Evolutionary conservation across 2,888 invertebrate genomes (phyloP), one percentile per base, ranked within the genome.

Genomic region (Lysandra coridon): DNA sequence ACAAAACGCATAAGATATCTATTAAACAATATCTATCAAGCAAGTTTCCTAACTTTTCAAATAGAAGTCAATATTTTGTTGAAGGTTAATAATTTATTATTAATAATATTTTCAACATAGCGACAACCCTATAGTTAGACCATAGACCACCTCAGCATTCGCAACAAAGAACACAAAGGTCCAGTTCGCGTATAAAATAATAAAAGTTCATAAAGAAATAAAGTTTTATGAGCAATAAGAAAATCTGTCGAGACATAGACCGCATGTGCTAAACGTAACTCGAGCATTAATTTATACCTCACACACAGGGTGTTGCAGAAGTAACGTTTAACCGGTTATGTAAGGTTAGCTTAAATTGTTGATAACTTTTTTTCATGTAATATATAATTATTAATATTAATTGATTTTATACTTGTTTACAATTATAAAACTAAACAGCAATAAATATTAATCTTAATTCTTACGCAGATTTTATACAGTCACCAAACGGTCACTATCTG

Each of bases 181-280:
- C 81, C 83, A 83, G 83, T 83, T 87, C 85, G 86, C 82, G 82
- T 83, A 85, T 86, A 88, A 86, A 87, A 88, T 88, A 89, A 90
- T 89, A 89, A 90, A 89, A 87, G 84, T 83, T 85, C 85, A 87
- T 88, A 89, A 88, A 90, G 88, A 88, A 88, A 90, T 92, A 90
- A 91, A 91, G 83, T 88, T 92, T 91, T 88, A 91, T 87, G 86
- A 84, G 88, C 84, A 83, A 88, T 88, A 88, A 90, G 88, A 87
- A 88, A 88, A 89, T 89, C 86, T 88, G 84, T 79, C 82, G 83
- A 78, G 82, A 84, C 83, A 80, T 78, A 78, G 80, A 79, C 79
- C 80, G 81, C 82, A 81, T 80, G 79, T 81, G 82, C 83, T 83
- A 86, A 87, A 83, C 83, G 83, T 83, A 83, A 83, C 80, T 82